Evolutionary conservation across 2,113 vertebrate genomes (phyloP).

Genomic region (Bagarius yarrelli): DNA sequence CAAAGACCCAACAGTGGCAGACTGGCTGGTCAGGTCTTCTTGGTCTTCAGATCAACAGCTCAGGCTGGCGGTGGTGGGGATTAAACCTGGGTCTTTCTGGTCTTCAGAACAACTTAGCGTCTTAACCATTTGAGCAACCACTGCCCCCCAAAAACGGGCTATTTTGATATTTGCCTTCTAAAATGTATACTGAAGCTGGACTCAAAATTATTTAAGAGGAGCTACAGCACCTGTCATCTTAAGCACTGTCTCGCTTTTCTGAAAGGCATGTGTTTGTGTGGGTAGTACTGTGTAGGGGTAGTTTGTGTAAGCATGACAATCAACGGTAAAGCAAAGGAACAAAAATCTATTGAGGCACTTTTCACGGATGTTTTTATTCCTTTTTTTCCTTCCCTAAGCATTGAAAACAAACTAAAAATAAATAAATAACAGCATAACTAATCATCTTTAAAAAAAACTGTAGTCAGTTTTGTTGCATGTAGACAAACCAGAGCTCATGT

Average conservation of each 20-base stretch:
- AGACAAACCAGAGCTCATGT: background rate
- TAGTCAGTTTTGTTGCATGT: background rate
- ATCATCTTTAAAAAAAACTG: slow-evolving; percentile 41
- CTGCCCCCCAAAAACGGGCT: no score
- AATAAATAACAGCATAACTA: slow-evolving; percentile 52
- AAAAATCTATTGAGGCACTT: slow-evolving; percentile 75
- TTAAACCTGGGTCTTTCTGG: no score
- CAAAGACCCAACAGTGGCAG: no score
- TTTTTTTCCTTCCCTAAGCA: slow-evolving; percentile 39
- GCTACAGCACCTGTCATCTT: slow-evolving; percentile 32
- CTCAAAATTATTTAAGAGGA: slow-evolving; percentile 34
- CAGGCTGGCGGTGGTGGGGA: no score
- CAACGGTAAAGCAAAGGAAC: slow-evolving; percentile 51
- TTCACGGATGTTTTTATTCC: slow-evolving; percentile 67
- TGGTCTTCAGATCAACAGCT: no score
- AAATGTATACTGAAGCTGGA: slow-evolving; percentile 37
- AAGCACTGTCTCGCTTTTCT: background rate
- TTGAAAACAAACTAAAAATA: slow-evolving; percentile 45
- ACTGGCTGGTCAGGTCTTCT: no score
- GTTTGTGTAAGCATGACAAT: slow-evolving; percentile 31
- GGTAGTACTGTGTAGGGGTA: slow-evolving; percentile 19
- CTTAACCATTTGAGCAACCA: no score
- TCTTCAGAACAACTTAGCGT: no score
- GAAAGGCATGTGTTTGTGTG: slow-evolving; percentile 12
- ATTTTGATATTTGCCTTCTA: slow-evolving; percentile 47